Base-by-base conservation (phyloP, 2,888 invertebrate species). In the Agrypnus murinus region DNA sequence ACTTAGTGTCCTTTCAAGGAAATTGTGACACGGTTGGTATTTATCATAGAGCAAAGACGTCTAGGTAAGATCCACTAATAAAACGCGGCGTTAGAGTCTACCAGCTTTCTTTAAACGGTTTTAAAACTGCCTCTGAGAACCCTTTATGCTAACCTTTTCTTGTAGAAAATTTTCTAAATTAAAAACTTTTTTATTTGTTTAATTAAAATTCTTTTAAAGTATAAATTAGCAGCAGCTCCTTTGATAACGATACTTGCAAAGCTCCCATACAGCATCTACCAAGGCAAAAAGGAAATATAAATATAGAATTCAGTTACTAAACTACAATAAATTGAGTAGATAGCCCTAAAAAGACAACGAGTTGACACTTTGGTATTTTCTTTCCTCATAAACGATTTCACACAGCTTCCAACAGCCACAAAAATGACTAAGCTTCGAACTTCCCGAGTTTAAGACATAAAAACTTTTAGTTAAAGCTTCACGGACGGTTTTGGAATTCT, bases 401-500 rank as follows among this genome's bases (percentile, higher is more conserved):
- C 31, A 46, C 34, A 57, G 62, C 40, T 68, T 68, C 43, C 46
- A 36, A 36, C 50, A 53, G 31, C 55, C 68, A 63, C 63, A 63
- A 68, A 62, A 62, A 62, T 62, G 62, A 62, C 45, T 63, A 68
- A 68, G 68, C 46, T 63, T 46, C 55, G 25, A 68, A 68, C 68
- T 66, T 64, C 19, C 25, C 40, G 53, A 64, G 62, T 65, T 63
- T 68, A 53, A 63, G 55, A 60, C 45, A 63, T 68, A 68, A 68
- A 62, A 68, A 63, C 59, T 67, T 68, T 62, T 63, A 60, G 60
- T 57, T 63, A 63, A 63, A 63, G 60, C 67, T 67, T 45, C 50
- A 17, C 43, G 55, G 17, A 62, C 62, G 62, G 36, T 45, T 45
- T 43, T 34, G 60, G 63, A 68, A 63, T 68, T 68, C 55, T 62